Percentiles rank a stretch among this genome's conserved stretches.
Conservation (phyloP, 2,797 vertebrate species). For the Holocentrus rufus region DNA sequence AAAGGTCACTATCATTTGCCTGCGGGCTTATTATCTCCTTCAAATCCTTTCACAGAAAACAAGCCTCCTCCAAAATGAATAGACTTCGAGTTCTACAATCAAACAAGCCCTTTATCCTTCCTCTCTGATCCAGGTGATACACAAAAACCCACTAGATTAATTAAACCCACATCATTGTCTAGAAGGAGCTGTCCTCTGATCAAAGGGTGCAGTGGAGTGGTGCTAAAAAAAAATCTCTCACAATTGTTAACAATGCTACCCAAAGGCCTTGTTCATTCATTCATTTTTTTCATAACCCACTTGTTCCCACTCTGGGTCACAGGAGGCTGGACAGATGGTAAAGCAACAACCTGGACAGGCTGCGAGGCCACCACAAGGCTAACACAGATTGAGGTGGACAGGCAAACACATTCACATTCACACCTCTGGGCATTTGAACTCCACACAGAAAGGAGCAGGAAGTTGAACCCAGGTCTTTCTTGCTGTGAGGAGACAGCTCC, state of each 20-base stretch:
- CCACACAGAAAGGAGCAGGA: background rate
- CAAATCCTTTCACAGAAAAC: slow-evolving; percentile 18
- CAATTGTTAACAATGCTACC: background rate
- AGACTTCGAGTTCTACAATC: slow-evolving; percentile 23
- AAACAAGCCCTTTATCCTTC: slow-evolving; percentile 5
- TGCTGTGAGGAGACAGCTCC: too few species aligned
- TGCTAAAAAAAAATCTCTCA: background rate
- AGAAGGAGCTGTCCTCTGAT: slow-evolving; percentile 6
- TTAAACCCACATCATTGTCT: slow-evolving; percentile 12
- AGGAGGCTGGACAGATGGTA: background rate
- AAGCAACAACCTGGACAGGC: background rate
- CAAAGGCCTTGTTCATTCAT: background rate
- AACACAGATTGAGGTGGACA: background rate
- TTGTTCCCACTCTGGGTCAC: slow-evolving; percentile 2
- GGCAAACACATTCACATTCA: background rate
- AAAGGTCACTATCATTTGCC: slow-evolving; percentile 16
- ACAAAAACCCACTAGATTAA: slow-evolving; percentile 13
- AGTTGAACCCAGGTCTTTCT: too few species aligned
- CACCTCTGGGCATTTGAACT: background rate
- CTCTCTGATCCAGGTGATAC: slow-evolving; percentile 16
- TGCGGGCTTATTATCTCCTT: slow-evolving; percentile 19
- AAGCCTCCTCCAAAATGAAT: slow-evolving; percentile 15
- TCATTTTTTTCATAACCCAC: background rate
- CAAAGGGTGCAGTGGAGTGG: background rate
- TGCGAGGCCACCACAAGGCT: slow-evolving; percentile 2